These are phyloP conservation scores for Nomia melanderi DNA, from an alignment of 1,140 invertebrate species.

Conservation along the genomic window DNA sequence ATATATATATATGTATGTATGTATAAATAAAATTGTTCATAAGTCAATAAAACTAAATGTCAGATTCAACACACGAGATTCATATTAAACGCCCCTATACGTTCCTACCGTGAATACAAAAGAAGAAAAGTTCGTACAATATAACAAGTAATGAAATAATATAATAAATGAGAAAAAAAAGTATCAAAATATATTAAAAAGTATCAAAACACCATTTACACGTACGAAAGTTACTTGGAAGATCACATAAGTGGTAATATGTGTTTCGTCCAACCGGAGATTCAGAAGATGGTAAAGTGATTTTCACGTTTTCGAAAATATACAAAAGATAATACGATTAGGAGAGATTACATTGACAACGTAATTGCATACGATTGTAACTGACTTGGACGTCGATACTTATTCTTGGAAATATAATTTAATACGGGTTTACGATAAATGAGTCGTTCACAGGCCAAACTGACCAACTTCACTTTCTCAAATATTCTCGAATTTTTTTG, in stretches of 20 bases:
- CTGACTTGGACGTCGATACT: constrained; percentile 61
- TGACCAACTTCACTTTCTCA: no score
- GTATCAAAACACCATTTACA: constrained; percentile 47
- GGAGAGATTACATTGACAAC: constrained; percentile 70
- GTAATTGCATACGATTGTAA: constrained; percentile 52
- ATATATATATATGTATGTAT: no score
- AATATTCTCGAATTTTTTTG: no score
- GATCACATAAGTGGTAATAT: constrained; percentile 43
- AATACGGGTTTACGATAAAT: constrained; percentile 30
- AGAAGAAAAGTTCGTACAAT: constrained; percentile 26
- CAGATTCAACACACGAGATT: constrained; percentile 25
- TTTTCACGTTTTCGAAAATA: constrained; percentile 30
- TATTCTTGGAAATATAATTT: constrained; percentile 25
- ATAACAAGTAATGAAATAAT: constrained; percentile 51
- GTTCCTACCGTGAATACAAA: constrained; percentile 36
- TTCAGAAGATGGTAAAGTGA: constrained; percentile 24
- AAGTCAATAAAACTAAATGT: constrained; percentile 19
- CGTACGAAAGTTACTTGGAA: constrained; percentile 58
- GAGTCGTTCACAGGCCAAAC: no score
- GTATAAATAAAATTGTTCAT: constrained; percentile 33
- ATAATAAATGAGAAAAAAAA: constrained; percentile 43
- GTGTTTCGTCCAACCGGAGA: constrained; percentile 35
- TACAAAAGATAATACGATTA: constrained; percentile 61
- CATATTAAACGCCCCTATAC: constrained; percentile 6
- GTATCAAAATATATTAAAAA: constrained; percentile 56